A percentile compares a stretch with the other conserved stretches of the same genome.
Conservation (phyloP, 2,113 vertebrate species). For the Dunckerocampus dactyliophorus region DNA sequence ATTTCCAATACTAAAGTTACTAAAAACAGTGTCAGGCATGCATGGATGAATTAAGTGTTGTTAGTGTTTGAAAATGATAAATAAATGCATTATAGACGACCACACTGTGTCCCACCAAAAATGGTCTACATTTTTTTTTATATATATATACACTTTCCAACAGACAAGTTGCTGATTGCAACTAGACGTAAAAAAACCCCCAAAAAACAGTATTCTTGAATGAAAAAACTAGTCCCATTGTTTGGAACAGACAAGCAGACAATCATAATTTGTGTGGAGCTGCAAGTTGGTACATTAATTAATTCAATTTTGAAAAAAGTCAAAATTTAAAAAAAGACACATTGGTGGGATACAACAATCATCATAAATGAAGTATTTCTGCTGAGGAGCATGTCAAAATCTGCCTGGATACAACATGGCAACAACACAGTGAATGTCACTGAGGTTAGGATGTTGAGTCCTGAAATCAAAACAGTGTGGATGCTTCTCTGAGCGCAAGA, state of each 20-base stretch:
- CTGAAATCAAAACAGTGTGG: slow-evolving; percentile 29
- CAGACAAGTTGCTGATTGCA: background rate
- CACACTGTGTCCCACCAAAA: background rate
- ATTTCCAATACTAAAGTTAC: too few relatives aligned
- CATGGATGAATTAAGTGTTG: too few relatives aligned
- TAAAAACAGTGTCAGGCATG: too few relatives aligned
- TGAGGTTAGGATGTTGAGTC: slow-evolving; percentile 51
- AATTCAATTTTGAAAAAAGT: too few relatives aligned
- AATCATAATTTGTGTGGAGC: too few relatives aligned
- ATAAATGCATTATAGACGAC: background rate
- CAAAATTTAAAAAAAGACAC: too few relatives aligned
- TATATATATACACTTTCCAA: background rate
- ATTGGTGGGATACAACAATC: background rate
- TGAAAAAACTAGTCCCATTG: too few relatives aligned
- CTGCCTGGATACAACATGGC: slow-evolving; percentile 31
- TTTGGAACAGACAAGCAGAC: too few relatives aligned
- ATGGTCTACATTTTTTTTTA: background rate
- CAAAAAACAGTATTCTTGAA: too few relatives aligned
- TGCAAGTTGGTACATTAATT: too few relatives aligned
- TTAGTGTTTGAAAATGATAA: background rate
- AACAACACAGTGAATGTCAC: slow-evolving; percentile 51
- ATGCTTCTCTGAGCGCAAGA: slow-evolving; percentile 2
- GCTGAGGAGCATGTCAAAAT: slow-evolving; percentile 1
- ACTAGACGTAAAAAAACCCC: background rate
- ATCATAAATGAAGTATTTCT: slow-evolving; percentile 14